A percentile compares a stretch with the other conserved stretches of the same genome.
Conservation (phyloP, 2,888 invertebrate genomes). For the Eucera pruinosa region DNA sequence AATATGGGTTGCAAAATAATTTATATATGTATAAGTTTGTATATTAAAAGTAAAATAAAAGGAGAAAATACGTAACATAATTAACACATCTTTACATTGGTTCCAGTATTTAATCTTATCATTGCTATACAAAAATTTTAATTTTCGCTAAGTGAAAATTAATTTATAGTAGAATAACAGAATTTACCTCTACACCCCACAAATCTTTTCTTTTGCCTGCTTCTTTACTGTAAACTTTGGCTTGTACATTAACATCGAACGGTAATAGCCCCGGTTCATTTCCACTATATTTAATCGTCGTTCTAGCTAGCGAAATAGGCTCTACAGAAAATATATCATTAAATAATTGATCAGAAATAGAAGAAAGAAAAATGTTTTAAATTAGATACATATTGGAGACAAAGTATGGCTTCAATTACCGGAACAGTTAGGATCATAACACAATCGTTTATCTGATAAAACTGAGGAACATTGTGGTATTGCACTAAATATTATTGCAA, state of each 20-base stretch:
- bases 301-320: slow-evolving; percentile 88
- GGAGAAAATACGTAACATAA: neutral
- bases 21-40: neutral
- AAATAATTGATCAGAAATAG: slow-evolving; percentile 54
- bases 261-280: slow-evolving; percentile 87
- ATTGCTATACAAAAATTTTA: no score
- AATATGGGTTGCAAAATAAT: slow-evolving; percentile 4
- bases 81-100: neutral
- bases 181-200: slow-evolving; percentile 88
- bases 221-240: slow-evolving; percentile 89
- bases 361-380: slow-evolving; percentile 50
- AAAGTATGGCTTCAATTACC: slow-evolving; percentile 86
- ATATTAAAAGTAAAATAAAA: slow-evolving; percentile 9
- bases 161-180: neutral
- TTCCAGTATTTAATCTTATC: neutral
- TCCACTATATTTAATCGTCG: slow-evolving; percentile 86
- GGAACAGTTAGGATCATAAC: slow-evolving; percentile 89
- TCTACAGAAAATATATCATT: slow-evolving; percentile 82
- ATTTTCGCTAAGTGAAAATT: no score
- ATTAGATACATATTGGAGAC: slow-evolving; percentile 73
- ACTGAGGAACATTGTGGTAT: slow-evolving; percentile 70
- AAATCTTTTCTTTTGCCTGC: slow-evolving; percentile 86
- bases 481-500: slow-evolving; percentile 68
- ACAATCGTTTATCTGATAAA: slow-evolving; percentile 89
- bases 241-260: slow-evolving; percentile 86